These are phyloP conservation scores for Aurelia sp. DNA, from an alignment of 30 jellyfish, hydroid and myxozoan species.

Conservation along the genomic window DNA sequence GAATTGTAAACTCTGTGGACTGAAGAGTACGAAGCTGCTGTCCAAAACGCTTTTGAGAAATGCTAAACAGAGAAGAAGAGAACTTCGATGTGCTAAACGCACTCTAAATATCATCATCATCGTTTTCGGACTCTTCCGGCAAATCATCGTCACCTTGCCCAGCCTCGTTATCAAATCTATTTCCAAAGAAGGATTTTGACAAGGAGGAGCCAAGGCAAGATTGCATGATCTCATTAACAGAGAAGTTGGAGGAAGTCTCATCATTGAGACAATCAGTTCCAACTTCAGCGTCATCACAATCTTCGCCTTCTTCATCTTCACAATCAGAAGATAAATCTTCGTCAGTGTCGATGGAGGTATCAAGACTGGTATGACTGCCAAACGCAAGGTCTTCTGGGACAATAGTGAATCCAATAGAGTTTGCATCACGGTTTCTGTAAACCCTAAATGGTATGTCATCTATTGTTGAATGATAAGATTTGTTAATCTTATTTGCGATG, in stretches of 20 bases:
- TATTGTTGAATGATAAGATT: too few relatives aligned
- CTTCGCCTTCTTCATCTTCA: too few relatives aligned
- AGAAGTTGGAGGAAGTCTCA: neutral
- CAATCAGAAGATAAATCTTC: too few relatives aligned
- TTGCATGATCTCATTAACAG: neutral
- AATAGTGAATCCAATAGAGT: too few relatives aligned
- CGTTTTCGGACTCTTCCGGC: neutral
- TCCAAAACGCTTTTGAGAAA: neutral
- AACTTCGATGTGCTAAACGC: neutral
- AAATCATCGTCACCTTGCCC: neutral
- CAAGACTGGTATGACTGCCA: too few relatives aligned
- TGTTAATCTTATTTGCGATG: too few relatives aligned
- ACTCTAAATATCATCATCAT: neutral
- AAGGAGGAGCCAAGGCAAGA: conserved; percentile 12
- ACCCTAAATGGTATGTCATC: too few relatives aligned
- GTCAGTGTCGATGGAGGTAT: too few relatives aligned
- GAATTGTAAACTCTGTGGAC: conserved; percentile 13
- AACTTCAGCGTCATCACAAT: too few relatives aligned
- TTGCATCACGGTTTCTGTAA: too few relatives aligned
- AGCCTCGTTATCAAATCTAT: conserved; percentile 2
- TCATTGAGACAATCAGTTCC: too few relatives aligned
- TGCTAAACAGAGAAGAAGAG: neutral
- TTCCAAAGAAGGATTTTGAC: conserved; percentile 8
- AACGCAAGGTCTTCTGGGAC: too few relatives aligned
- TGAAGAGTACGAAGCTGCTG: neutral